These are phyloP conservation scores for Atherinosoma microstoma DNA, from an alignment of 2,797 vertebrate genomes.

Conservation along the genomic window DNA sequence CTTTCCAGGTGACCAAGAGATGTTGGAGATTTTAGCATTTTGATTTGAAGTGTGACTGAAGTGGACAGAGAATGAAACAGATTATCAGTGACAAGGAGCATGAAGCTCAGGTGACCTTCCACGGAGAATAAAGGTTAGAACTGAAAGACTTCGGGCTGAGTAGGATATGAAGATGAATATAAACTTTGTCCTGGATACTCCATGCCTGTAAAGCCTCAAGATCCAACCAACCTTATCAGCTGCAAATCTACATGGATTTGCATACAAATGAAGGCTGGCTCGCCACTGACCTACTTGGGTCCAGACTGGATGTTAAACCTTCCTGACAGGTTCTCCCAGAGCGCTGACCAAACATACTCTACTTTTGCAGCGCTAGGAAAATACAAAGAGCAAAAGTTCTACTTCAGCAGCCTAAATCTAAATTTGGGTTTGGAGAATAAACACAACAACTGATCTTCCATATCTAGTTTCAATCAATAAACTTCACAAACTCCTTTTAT, in stretches of 20 bases:
- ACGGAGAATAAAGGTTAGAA: conserved; percentile 64
- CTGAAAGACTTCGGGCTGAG: conserved; percentile 50
- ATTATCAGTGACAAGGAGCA: conserved; percentile 36
- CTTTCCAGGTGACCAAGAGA: conserved; percentile 16
- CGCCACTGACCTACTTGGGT: conserved; percentile 76
- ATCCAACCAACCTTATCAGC: conserved; percentile 79
- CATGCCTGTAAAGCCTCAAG: conserved; percentile 69
- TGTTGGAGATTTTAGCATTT: conserved; percentile 20
- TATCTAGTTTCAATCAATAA: not conserved
- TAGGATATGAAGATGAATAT: conserved; percentile 61
- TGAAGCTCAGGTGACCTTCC: conserved; percentile 57
- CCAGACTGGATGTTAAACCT: conserved; percentile 68
- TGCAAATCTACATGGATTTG: conserved; percentile 81
- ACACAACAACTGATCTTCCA: not conserved
- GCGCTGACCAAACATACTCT: conserved; percentile 52
- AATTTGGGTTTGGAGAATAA: conserved; percentile 19
- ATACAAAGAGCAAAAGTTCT: conserved; percentile 41
- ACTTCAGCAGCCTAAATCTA: conserved; percentile 19
- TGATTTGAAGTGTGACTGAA: conserved; percentile 33
- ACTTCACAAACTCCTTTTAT: not conserved
- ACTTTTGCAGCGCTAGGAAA: conserved; percentile 38
- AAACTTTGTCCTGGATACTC: conserved; percentile 65
- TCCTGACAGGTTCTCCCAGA: conserved; percentile 75
- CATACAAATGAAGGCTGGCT: conserved; percentile 79
- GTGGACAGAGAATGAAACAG: conserved; percentile 34